phyloP scores from a whole-genome alignment of 1,140 invertebrate genomes.

The Bilobella aurantiaca region DNA sequence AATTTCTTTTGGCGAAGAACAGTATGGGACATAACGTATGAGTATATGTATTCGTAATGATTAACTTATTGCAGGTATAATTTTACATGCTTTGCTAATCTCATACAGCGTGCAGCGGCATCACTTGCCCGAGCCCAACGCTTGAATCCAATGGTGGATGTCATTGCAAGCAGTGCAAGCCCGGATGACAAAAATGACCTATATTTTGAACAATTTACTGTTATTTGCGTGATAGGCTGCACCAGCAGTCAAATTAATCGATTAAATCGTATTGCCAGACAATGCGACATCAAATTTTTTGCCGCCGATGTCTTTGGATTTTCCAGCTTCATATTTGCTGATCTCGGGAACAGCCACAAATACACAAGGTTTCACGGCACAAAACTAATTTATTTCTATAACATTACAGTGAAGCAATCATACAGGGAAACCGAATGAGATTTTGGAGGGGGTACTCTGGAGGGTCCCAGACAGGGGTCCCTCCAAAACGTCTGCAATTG shows the following conservation, averaged over 20 bases:
- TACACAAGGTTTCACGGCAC: conserved; percentile 57
- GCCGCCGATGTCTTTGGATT: conserved; percentile 86
- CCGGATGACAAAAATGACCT: conserved; percentile 48
- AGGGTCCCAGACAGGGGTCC: too few species aligned
- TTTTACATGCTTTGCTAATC: conserved; percentile 18
- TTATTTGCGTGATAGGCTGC: conserved; percentile 63
- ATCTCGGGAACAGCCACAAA: conserved; percentile 66
- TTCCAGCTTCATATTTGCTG: conserved; percentile 82
- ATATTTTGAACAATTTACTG: conserved; percentile 70
- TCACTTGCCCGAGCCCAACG: conserved; percentile 63
- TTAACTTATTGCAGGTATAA: background rate
- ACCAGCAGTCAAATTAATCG: conserved; percentile 56
- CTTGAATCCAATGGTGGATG: conserved; percentile 85
- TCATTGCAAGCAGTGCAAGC: conserved; percentile 57
- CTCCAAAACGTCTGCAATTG: too few species aligned
- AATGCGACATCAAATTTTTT: conserved; percentile 71
- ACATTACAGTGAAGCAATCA: background rate
- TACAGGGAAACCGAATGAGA: background rate
- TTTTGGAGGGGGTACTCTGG: too few species aligned
- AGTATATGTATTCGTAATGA: conserved; percentile 8
- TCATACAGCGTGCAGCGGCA: conserved; percentile 65
- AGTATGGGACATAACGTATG: conserved; percentile 59
- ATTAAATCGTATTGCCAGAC: conserved; percentile 68
- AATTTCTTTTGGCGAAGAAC: conserved; percentile 62
- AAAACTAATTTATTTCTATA: background rate